phyloP scores from a whole-genome alignment of 2,888 invertebrate genomes.

The Nasonia oneida region DNA sequence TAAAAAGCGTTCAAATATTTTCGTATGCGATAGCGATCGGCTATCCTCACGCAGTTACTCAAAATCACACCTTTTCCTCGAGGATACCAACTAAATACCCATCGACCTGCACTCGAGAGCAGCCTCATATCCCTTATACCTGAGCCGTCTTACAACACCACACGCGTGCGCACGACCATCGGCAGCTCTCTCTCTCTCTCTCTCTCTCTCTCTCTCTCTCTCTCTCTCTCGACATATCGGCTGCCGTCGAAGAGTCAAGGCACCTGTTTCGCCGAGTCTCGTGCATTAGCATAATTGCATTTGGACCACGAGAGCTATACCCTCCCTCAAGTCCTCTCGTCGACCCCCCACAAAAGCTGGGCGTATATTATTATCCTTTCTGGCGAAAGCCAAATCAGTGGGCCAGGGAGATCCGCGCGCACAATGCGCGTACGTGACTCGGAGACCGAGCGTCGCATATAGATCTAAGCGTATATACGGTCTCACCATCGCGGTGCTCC shows the following conservation, averaged over 20 bases:
- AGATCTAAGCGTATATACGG: background rate
- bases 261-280: background rate
- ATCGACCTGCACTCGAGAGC: background rate
- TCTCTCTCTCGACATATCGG: background rate
- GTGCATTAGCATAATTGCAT: slow-evolving; percentile 13
- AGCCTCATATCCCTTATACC: background rate
- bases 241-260: background rate
- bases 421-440: background rate
- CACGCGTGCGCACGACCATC: background rate
- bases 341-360: background rate
- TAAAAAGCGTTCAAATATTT: slow-evolving; percentile 19
- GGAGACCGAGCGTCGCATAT: background rate
- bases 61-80: background rate
- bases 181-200: background rate
- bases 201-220: background rate
- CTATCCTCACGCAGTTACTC: background rate
- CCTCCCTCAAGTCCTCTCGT: background rate
- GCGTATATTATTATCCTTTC: background rate
- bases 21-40: slow-evolving; percentile 2
- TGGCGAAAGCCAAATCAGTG: background rate
- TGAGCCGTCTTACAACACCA: background rate
- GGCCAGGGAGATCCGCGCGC: background rate
- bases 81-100: slow-evolving; percentile 4
- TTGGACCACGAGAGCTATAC: background rate
- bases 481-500: background rate